A percentile compares a stretch with the other conserved stretches of the same genome.
Evolutionary conservation across 2,797 vertebrate species (phyloP).

Genomic region (Takifugu rubripes): DNA sequence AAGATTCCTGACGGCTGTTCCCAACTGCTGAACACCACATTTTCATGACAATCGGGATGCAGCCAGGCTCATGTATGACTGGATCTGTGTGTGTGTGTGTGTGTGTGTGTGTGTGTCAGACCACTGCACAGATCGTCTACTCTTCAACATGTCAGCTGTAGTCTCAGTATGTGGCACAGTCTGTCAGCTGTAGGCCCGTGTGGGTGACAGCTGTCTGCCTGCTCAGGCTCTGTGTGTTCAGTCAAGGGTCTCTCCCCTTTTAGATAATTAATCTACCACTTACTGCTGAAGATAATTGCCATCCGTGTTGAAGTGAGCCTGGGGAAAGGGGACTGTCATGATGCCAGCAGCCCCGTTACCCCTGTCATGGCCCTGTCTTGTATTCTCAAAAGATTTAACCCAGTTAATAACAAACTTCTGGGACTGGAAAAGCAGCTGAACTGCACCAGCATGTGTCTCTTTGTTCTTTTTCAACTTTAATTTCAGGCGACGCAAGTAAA

Average conservation of each 20-base stretch:
- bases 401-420: conserved; percentile 55
- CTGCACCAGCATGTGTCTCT: conserved; percentile 23
- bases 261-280: conserved; percentile 63
- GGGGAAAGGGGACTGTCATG: conserved; percentile 48
- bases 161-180: conserved; percentile 55
- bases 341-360: conserved; percentile 38
- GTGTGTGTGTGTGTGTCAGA: conserved; percentile 27
- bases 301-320: conserved; percentile 54
- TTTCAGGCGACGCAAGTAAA: conserved; percentile 17
- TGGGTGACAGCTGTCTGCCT: conserved; percentile 65
- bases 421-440: conserved; percentile 37
- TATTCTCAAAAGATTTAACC: conserved; percentile 57
- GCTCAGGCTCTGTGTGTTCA: conserved; percentile 31
- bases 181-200: conserved; percentile 66
- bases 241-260: conserved; percentile 46
- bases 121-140: conserved; percentile 42
- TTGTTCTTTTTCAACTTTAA: conserved; percentile 38
- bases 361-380: conserved; percentile 38
- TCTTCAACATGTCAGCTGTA: conserved; percentile 64
- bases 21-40: conserved; percentile 42
- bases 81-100: conserved; percentile 21
- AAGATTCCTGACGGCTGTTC: conserved; percentile 42
- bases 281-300: conserved; percentile 63
- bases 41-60: conserved; percentile 7
- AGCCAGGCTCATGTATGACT: conserved; percentile 15